phyloP scores from a whole-genome alignment of 2,888 invertebrate genomes.

The Catocala nupta region DNA sequence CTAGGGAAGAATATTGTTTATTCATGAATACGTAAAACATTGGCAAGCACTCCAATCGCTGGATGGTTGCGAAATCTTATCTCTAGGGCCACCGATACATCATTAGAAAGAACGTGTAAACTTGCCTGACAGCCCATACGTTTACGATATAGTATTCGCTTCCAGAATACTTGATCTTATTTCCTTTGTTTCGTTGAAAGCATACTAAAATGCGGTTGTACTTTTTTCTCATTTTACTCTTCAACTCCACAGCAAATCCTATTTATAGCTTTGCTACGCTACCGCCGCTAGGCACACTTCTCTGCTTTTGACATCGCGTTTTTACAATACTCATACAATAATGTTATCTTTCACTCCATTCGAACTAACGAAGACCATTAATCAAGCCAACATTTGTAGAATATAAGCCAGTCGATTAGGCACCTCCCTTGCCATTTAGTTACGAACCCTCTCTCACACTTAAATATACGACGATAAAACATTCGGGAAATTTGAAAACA shows the following conservation, averaged over 20 bases:
- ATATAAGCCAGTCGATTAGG: not conserved
- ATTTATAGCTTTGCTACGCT: too few species aligned
- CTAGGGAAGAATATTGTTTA: slow-evolving; percentile 61
- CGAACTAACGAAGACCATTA: too few species aligned
- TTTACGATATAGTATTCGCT: not conserved
- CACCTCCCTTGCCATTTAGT: not conserved
- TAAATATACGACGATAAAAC: slow-evolving; percentile 18
- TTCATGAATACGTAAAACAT: slow-evolving; percentile 69
- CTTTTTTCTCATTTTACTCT: not conserved
- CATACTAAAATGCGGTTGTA: not conserved
- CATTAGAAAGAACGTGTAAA: slow-evolving; percentile 41
- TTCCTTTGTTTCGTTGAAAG: not conserved
- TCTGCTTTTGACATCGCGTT: too few species aligned
- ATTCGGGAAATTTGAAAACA: slow-evolving; percentile 49
- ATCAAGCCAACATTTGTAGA: not conserved
- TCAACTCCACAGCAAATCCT: not conserved
- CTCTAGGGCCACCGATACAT: slow-evolving; percentile 51
- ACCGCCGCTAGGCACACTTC: too few species aligned
- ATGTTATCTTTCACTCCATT: too few species aligned
- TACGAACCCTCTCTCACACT: not conserved
- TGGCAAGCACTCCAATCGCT: slow-evolving; percentile 61
- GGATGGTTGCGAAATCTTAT: slow-evolving; percentile 47
- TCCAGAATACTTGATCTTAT: not conserved
- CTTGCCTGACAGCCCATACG: slow-evolving; percentile 23
- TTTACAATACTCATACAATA: too few species aligned